Evolutionary conservation across 2,888 invertebrate species (phyloP), one percentile per base, ranked within the genome.

Genomic region (Blera fallax): DNA sequence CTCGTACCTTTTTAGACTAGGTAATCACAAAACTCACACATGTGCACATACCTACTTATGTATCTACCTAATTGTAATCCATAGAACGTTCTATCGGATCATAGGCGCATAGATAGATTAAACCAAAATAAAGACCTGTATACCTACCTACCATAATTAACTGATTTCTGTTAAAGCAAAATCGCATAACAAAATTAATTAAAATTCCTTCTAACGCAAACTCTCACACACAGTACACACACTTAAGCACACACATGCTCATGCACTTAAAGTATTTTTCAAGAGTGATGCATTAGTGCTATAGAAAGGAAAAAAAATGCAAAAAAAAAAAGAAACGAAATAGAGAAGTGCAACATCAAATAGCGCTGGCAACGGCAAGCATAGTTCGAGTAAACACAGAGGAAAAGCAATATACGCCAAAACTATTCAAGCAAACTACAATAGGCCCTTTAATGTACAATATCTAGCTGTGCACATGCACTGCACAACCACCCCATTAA

Each of bases 401-500:
- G n/a, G n/a, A 40, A 81, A 72, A 67, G 76, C 70, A 80, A 70
- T 80, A 76, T 85, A 76, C 76, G 70, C 81, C 67, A 72, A 81
- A 85, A 81, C 85, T 85, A 85, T 85, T 81, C 85, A 85, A 40
- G 65, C 81, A 81, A 76, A 85, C 76, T 81, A 85, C 85, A 85
- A 85, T 85, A 81, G 85, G 72, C 85, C 85, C 85, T 81, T 85
- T 85, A 85, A 85, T 85, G 85, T 76, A 80, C 81, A 78, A 85
- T 81, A 85, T 85, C 70, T 76, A 54, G 65, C 48, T 77, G 76
- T 77, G 81, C 85, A 81, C 65, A 85, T 80, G 76, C 80, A 81
- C 85, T 80, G 76, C 80, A 81, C 85, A 81, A 72, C 81, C 81
- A 85, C 80, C 85, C 85, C 81, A 81, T 85, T 81, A 67, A 81